Conservation (phyloP, 1,140 invertebrate genomes). For the Antheraea pernyi region DNA sequence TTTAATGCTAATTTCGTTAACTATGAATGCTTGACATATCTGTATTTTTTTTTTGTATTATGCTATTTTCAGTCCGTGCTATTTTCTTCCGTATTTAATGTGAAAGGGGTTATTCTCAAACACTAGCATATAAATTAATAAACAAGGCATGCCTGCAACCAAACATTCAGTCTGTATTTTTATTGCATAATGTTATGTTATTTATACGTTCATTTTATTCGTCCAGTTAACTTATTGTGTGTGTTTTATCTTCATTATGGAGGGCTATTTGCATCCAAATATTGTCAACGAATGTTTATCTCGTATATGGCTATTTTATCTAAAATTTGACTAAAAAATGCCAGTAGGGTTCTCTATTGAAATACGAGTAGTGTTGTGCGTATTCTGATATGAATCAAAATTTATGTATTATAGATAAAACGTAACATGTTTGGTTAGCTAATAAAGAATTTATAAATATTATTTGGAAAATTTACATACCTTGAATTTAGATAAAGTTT, state of each 20-base stretch:
- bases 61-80: too few species aligned
- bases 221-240: slow-evolving; percentile 32
- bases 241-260: slow-evolving; percentile 42
- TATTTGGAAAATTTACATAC: background rate
- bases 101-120: too few species aligned
- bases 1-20: too few species aligned
- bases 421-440: slow-evolving; percentile 2
- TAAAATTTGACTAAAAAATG: slow-evolving; percentile 26
- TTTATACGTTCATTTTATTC: slow-evolving; percentile 29
- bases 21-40: too few species aligned
- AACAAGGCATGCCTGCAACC: too few species aligned
- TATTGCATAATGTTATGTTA: slow-evolving; percentile 15
- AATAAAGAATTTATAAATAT: slow-evolving; percentile 1
- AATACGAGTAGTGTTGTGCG: slow-evolving; percentile 7
- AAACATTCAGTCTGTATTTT: too few species aligned
- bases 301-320: slow-evolving; percentile 33
- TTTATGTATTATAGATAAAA: slow-evolving; percentile 5
- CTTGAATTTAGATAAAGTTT: background rate
- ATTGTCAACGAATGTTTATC: slow-evolving; percentile 37
- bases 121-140: too few species aligned
- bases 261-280: slow-evolving; percentile 53
- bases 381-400: background rate
- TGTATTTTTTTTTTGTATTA: too few species aligned
- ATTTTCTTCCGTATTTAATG: too few species aligned
- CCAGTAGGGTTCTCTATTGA: background rate